Evolutionary conservation across 2,797 vertebrate genomes (phyloP).

Genomic region (Ptychobarbus kaznakovi): DNA sequence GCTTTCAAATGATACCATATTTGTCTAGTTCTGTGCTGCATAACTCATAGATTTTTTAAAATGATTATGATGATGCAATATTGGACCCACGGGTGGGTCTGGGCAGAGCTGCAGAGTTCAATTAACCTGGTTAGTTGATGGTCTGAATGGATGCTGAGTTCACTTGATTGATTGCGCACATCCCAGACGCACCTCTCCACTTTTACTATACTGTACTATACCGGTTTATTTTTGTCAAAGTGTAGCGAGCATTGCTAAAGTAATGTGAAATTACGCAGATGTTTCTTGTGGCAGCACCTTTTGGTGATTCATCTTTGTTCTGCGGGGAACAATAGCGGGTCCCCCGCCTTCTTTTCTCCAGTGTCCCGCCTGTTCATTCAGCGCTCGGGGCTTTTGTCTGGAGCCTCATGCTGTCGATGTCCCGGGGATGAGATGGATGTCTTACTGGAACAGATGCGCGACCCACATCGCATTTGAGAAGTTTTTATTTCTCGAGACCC

Average conservation of each 20-base stretch:
- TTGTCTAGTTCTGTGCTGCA: no score
- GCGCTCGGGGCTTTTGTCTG: conserved; percentile 61
- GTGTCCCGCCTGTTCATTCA: conserved; percentile 54
- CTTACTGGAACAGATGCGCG: conserved; percentile 32
- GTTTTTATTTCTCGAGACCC: not conserved
- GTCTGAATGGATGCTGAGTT: conserved; percentile 35
- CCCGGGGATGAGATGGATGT: conserved; percentile 60
- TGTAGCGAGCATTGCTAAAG: not conserved
- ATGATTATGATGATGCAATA: no score
- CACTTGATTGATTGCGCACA: conserved; percentile 32
- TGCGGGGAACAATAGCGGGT: conserved; percentile 77
- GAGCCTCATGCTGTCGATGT: conserved; percentile 53
- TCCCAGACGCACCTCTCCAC: not conserved
- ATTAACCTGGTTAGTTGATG: conserved; percentile 10
- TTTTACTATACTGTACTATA: not conserved
- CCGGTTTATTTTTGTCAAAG: not conserved
- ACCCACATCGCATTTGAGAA: not conserved
- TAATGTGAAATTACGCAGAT: conserved; percentile 1
- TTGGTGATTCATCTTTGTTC: conserved; percentile 80
- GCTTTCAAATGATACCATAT: no score
- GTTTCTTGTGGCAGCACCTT: conserved; percentile 55
- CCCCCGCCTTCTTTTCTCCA: conserved; percentile 62
- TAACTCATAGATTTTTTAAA: no score
- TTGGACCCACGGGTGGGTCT: no score
- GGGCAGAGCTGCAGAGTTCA: no score